Evolutionary conservation across 2,797 vertebrate genomes (phyloP).

Genomic region (Clarias pachynema): DNA sequence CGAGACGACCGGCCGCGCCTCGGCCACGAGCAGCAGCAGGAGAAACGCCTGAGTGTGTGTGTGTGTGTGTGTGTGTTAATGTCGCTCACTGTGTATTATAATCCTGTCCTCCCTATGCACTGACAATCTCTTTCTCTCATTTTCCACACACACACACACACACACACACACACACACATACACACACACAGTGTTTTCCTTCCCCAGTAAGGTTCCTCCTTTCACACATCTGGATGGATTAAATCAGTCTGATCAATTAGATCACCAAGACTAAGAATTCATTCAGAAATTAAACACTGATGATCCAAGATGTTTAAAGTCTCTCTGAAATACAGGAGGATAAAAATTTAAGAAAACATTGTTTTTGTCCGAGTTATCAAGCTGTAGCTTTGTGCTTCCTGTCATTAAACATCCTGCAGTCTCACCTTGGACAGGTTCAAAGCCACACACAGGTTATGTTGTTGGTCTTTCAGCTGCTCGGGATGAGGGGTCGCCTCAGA

Average conservation of each 20-base stretch:
- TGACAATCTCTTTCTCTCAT: constrained; percentile 32
- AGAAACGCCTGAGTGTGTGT: constrained; percentile 73
- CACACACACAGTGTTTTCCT: background rate
- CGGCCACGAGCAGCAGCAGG: constrained; percentile 71
- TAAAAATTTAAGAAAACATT: background rate
- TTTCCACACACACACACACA: constrained; percentile 6
- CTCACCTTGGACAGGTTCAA: background rate
- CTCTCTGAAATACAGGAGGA: background rate
- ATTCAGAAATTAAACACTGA: background rate
- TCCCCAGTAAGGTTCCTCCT: background rate
- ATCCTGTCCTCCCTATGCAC: constrained; percentile 19
- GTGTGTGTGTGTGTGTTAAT: constrained; percentile 48
- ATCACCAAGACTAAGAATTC: background rate
- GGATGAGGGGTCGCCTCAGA: no score
- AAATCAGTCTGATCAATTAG: background rate
- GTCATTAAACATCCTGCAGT: background rate
- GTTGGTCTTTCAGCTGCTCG: no score
- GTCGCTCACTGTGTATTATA: constrained; percentile 23
- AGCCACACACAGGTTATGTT: background rate
- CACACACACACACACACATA: constrained; percentile 4
- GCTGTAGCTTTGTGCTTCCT: background rate
- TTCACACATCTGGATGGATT: background rate
- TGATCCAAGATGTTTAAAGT: background rate
- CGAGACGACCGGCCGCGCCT: constrained; percentile 71
- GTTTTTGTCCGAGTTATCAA: background rate